phyloP scores from a whole-genome alignment of 2,888 invertebrate species.

The Halictus quadricinctus region DNA sequence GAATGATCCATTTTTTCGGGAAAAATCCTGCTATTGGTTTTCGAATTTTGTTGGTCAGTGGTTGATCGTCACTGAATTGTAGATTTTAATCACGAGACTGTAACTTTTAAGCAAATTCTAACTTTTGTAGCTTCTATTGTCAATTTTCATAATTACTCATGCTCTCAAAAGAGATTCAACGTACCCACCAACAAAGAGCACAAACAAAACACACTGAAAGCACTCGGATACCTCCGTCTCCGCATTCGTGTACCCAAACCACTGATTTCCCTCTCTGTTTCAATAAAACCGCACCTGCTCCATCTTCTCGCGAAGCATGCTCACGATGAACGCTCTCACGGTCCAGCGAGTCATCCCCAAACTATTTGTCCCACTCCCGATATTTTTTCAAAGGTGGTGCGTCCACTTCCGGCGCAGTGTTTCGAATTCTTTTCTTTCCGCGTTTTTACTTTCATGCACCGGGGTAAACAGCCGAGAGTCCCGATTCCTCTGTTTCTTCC shows the following conservation, averaged over 20 bases:
- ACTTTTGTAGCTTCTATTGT: neutral
- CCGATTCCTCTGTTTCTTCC: constrained; percentile 40
- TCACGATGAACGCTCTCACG: neutral
- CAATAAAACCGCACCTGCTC: neutral
- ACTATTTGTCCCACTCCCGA: constrained; percentile 37
- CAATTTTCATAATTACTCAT: neutral
- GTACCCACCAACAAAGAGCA: neutral
- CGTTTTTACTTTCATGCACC: constrained; percentile 30
- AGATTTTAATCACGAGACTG: neutral
- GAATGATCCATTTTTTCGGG: neutral
- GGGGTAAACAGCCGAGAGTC: constrained; percentile 34
- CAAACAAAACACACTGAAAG: neutral
- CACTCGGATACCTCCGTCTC: neutral
- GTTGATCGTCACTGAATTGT: neutral
- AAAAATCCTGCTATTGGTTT: neutral
- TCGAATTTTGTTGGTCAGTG: neutral
- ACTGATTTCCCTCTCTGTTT: neutral
- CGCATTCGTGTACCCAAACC: neutral
- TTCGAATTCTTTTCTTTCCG: constrained; percentile 41
- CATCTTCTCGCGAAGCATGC: neutral
- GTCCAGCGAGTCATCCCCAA: constrained; percentile 1
- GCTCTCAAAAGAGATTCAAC: neutral
- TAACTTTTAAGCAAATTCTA: neutral
- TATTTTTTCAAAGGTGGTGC: constrained; percentile 58
- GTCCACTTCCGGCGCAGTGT: constrained; percentile 56